phyloP scores from a whole-genome alignment of 1,140 invertebrate genomes.

The Drosophila melanogaster region Release_6_plus_ISO1_MT NC_004354.4:12224001-12224500 shows the following conservation, averaged over 20 bases:
- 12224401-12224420: conserved; percentile 21
- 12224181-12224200: too few species aligned
- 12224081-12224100: not conserved
- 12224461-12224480: conserved; percentile 84
- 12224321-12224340: conserved; percentile 53
- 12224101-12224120: not conserved
- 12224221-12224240: not conserved
- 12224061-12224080: conserved; percentile 16
- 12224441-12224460: conserved; percentile 70
- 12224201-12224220: not conserved
- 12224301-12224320: conserved; percentile 11
- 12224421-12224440: not conserved
- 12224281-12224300: not conserved
- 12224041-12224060: conserved; percentile 22
- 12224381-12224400: conserved; percentile 50
- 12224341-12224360: conserved; percentile 7
- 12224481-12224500: conserved; percentile 76
- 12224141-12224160: too few species aligned
- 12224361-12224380: conserved; percentile 71
- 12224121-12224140: not conserved
- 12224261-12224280: not conserved
- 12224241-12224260: not conserved
- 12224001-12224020: conserved; percentile 15
- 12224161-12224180: too few species aligned
- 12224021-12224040: not conserved